Base-by-base conservation (phyloP, 2,113 vertebrate species). In the Mormoops blainvillei region DNA sequence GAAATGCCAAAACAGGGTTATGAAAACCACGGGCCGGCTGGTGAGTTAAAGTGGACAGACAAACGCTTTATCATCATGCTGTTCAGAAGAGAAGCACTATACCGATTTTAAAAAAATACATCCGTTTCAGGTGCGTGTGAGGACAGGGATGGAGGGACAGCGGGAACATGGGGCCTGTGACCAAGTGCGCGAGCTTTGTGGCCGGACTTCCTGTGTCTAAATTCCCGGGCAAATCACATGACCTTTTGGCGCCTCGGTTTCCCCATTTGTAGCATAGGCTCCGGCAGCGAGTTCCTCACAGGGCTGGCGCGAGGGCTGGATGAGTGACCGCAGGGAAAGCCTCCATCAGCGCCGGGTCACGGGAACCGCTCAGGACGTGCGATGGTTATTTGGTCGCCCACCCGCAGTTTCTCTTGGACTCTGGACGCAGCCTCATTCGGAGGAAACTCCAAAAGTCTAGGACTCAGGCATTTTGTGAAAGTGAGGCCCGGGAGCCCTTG, bases 1-100 rank as follows among this genome's bases (percentile, higher is more conserved):
- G 92, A 58, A 26, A 73, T 26, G 52, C 19, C n/a, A 2, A 31
- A 18, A 24, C 31, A n/a, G 43, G 71, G 28, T 9, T 41, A 3
- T 71, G 52, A 24, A 41, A 71, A 50, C 52, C 63, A 2, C 0
- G 31, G 76, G 19, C 71, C 33, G 28, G 61, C 58, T 36, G 43
- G 61, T 31, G 12, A 43, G 13, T 24, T 41, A 9, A 43, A 7
- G 28, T 5, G 61, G 38, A 67, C 22, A 20, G 33, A 24, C 8
- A 5, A 13, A 31, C 26, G 10, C n/a, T 16, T 54, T 1, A 5
- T 67, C 2, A 0, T 2, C 8, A 15, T 41, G 58, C 61, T 11
- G 28, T 52, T 54, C 61, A 41, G 74, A 28, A 61, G 36, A 50
- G 13, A 54, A 67, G 24, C 28, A 38, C 65, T 20, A 28, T 9